Conservation (phyloP, 2,888 invertebrate species). For the Lampropteryx suffumata region DNA sequence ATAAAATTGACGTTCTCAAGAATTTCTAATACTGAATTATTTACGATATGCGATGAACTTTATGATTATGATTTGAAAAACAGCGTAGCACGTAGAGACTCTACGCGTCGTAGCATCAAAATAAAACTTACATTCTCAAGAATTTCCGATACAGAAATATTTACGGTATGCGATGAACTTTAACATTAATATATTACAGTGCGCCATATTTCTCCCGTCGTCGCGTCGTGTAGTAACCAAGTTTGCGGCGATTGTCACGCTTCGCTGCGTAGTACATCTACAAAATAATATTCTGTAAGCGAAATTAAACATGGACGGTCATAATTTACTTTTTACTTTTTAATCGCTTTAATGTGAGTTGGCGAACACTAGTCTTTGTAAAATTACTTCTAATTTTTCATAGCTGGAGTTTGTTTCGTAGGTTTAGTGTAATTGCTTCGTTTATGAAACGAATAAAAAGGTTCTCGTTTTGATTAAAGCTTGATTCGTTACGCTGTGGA, state of each 20-base stretch:
- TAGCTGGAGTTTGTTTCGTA: constrained; percentile 17
- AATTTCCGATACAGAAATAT: constrained; percentile 33
- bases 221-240: constrained; percentile 35
- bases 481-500: background rate
- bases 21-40: constrained; percentile 32
- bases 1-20: constrained; percentile 26
- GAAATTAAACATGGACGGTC: constrained; percentile 37
- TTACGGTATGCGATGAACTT: constrained; percentile 40
- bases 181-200: constrained; percentile 41
- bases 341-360: constrained; percentile 39
- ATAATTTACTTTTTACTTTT: constrained; percentile 40
- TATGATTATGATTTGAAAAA: constrained; percentile 34
- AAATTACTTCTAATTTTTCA: constrained; percentile 30
- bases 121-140: constrained; percentile 26
- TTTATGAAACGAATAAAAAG: constrained; percentile 6
- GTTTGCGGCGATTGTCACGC: constrained; percentile 45
- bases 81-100: constrained; percentile 31
- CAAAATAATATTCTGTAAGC: constrained; percentile 43
- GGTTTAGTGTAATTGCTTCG: constrained; percentile 16
- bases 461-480: constrained; percentile 4
- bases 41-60: constrained; percentile 40
- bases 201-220: constrained; percentile 38
- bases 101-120: constrained; percentile 38
- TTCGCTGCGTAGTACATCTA: constrained; percentile 43
- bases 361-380: constrained; percentile 27